Conservation (phyloP, 2,888 invertebrate genomes). For the Dolichomitus sp. region DNA sequence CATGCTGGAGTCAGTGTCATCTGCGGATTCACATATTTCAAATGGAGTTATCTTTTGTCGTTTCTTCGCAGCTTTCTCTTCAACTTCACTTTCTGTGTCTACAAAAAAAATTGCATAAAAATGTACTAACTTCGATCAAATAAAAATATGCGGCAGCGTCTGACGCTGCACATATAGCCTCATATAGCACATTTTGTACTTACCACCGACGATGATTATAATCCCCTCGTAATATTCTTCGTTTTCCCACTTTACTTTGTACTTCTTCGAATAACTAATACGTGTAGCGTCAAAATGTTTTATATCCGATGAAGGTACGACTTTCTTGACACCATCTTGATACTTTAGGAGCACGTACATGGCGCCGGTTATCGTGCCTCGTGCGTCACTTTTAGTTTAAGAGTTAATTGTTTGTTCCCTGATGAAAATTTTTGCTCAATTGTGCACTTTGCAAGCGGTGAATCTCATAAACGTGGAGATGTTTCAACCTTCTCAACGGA, state of each 20-base stretch:
- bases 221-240: conserved; percentile 13
- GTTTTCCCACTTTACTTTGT: conserved; percentile 19
- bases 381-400: no score
- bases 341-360: conserved; percentile 6
- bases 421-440: no score
- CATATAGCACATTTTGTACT: conserved; percentile 1
- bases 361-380: background rate
- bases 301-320: conserved; percentile 7
- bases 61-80: conserved; percentile 12
- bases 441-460: no score
- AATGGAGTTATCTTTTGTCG: conserved; percentile 18
- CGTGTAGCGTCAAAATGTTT: conserved; percentile 3
- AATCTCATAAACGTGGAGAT: no score
- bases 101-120: background rate
- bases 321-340: conserved; percentile 10
- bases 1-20: conserved; percentile 18
- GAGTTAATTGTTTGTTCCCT: no score
- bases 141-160: no score
- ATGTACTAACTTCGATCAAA: no score
- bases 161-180: no score
- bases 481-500: no score
- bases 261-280: background rate
- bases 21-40: conserved; percentile 13
- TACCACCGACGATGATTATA: conserved; percentile 20
- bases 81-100: conserved; percentile 6